A percentile compares a stretch with the other conserved stretches of the same genome.
Conservation (phyloP, 2,888 invertebrate species). For the Tetragnatha montana region DNA sequence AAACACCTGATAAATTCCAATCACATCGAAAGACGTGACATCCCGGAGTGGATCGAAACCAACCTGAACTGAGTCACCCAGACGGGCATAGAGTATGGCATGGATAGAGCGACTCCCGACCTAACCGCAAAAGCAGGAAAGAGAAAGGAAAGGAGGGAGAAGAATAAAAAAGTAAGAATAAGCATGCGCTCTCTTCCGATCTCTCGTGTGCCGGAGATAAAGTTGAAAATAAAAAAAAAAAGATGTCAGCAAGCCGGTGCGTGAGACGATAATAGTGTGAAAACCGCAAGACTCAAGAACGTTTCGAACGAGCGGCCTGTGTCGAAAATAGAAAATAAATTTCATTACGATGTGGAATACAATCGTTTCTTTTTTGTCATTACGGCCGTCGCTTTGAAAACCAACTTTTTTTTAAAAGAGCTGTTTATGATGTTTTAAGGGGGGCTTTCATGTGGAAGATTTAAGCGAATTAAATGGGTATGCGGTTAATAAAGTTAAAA, state of each 20-base stretch:
- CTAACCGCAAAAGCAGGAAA: conserved; percentile 23
- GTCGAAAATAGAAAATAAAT: background rate
- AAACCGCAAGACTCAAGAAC: conserved; percentile 11
- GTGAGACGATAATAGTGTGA: background rate
- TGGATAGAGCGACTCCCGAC: conserved; percentile 8
- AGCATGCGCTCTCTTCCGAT: background rate
- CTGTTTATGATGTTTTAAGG: too few species aligned
- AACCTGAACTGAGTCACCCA: conserved; percentile 24
- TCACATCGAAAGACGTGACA: background rate
- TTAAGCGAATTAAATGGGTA: too few species aligned
- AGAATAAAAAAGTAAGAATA: background rate
- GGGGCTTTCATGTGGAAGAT: too few species aligned
- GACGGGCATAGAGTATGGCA: too few species aligned
- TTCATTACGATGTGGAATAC: background rate
- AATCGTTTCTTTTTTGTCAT: background rate
- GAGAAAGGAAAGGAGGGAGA: background rate
- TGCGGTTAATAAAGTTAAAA: too few species aligned
- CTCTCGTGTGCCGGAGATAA: background rate
- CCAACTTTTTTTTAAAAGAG: too few species aligned
- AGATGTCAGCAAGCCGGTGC: background rate
- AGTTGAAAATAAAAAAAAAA: background rate
- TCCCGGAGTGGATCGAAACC: background rate
- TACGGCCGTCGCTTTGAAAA: too few species aligned
- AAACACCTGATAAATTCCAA: background rate
- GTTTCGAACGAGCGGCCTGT: background rate